Conservation (phyloP, 2,797 vertebrate genomes). For the Tangara arthus region DNA sequence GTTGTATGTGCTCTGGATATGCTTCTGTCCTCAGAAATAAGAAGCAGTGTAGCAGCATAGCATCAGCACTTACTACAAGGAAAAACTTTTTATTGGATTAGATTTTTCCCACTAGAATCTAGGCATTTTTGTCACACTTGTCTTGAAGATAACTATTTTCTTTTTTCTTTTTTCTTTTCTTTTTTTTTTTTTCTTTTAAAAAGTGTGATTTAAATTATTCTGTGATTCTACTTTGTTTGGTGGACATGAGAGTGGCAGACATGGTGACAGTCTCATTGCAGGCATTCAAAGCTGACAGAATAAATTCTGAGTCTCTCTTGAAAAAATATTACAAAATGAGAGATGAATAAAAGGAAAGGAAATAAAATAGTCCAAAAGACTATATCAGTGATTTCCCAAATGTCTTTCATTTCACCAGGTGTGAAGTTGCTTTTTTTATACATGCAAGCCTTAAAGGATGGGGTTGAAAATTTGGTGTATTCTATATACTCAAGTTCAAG, state of each 20-base stretch:
- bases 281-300: background rate
- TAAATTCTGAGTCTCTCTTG: background rate
- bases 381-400: background rate
- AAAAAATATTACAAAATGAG: background rate
- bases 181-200: background rate
- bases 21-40: background rate
- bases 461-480: background rate
- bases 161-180: too few species aligned
- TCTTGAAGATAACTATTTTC: background rate
- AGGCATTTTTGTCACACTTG: background rate
- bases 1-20: background rate
- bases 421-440: background rate
- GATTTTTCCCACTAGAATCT: background rate
- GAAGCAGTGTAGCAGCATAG: background rate
- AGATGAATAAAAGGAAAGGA: background rate
- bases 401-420: background rate
- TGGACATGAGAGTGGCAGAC: background rate
- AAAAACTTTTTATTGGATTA: background rate
- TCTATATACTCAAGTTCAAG: background rate
- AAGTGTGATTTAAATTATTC: background rate
- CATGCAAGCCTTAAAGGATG: background rate
- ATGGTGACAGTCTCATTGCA: background rate
- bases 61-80: background rate
- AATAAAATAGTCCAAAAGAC: background rate
- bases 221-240: background rate